A percentile compares a stretch with the other conserved stretches of the same genome.
These are phyloP conservation scores for Cacatua alba DNA, from an alignment of 2,113 vertebrate genomes.

Conservation along the genomic window DNA sequence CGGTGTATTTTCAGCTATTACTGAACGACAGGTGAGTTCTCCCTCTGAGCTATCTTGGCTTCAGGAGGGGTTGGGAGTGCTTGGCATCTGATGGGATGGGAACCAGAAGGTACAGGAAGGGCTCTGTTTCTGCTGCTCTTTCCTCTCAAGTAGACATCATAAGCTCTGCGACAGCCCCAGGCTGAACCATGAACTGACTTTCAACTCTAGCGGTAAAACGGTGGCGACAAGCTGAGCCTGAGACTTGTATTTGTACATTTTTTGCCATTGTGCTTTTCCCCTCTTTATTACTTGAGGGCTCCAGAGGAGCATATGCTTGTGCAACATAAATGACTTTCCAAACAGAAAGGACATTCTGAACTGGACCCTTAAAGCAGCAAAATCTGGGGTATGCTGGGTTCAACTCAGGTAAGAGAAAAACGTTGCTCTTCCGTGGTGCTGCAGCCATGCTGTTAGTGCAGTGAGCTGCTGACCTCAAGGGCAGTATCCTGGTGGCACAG, in stretches of 20 bases:
- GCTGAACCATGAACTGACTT: neutral
- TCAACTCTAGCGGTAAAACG: neutral
- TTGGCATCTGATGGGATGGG: neutral
- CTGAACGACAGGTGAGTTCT: neutral
- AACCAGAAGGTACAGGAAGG: neutral
- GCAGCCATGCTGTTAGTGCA: neutral
- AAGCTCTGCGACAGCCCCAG: neutral
- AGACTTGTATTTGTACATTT: neutral
- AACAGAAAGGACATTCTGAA: neutral
- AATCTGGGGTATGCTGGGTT: neutral
- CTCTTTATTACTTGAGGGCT: neutral
- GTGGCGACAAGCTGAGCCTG: neutral
- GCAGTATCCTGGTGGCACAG: neutral
- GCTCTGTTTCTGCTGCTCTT: neutral
- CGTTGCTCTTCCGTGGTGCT: accelerated
- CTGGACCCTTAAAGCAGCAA: neutral
- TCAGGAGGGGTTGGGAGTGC: neutral
- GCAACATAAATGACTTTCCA: neutral
- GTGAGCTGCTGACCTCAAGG: neutral
- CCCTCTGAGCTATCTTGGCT: neutral
- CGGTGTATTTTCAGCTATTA: neutral
- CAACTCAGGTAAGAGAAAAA: neutral
- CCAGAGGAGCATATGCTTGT: neutral
- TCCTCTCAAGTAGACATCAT: neutral
- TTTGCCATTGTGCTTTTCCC: neutral